phyloP scores from a whole-genome alignment of 2,888 invertebrate genomes.

The Xiphydria camelus region DNA sequence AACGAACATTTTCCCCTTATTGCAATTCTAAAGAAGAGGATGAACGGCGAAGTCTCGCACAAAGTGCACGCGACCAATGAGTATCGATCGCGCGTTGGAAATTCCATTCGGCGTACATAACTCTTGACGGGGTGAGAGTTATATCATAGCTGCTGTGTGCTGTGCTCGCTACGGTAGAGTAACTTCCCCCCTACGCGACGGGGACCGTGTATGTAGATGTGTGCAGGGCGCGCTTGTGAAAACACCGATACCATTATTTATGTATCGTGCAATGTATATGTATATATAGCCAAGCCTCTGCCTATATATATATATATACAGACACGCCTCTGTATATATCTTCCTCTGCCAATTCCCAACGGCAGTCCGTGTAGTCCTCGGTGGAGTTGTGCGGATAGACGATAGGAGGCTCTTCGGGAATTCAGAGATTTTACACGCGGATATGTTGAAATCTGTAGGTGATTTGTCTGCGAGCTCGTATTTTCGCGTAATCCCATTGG shows the following conservation, averaged over 20 bases:
- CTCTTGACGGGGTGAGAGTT: conserved; percentile 43
- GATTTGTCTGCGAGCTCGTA: too few species aligned
- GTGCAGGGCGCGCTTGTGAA: conserved; percentile 40
- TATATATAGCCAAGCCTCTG: too few species aligned
- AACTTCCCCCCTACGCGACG: conserved; percentile 42
- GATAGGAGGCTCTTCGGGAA: neutral
- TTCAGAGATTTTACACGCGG: neutral
- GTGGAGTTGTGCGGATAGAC: neutral
- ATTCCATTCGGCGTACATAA: conserved; percentile 45
- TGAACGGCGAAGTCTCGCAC: too few species aligned
- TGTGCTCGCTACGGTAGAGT: conserved; percentile 39
- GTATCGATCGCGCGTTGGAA: conserved; percentile 49
- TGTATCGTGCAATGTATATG: conserved; percentile 50
- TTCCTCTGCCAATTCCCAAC: neutral
- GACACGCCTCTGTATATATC: too few species aligned
- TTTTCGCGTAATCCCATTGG: too few species aligned
- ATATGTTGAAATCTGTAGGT: too few species aligned
- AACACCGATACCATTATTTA: conserved; percentile 55
- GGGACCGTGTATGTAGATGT: neutral
- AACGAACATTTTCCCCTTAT: too few species aligned
- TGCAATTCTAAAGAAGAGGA: too few species aligned
- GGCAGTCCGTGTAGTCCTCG: neutral
- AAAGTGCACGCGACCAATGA: conserved; percentile 41
- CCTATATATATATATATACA: too few species aligned
- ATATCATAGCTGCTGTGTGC: conserved; percentile 27